phyloP scores from a whole-genome alignment of 2,888 invertebrate genomes.

The Muscina levida region DNA sequence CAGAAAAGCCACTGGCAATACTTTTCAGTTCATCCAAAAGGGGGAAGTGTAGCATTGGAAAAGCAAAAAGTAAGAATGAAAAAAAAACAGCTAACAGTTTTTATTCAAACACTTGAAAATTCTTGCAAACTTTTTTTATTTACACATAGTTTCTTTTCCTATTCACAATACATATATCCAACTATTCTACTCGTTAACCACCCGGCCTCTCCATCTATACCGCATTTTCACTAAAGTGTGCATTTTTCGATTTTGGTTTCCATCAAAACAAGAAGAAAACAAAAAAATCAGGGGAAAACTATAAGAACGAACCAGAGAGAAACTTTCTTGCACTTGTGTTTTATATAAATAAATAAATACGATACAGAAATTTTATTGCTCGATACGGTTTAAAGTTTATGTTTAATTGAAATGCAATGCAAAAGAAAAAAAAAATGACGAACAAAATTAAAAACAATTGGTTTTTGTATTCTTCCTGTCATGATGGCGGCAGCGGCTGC shows the following conservation, averaged over 20 bases:
- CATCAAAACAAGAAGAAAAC: neutral
- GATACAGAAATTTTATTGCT: neutral
- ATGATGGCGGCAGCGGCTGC: no score
- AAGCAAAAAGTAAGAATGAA: no score
- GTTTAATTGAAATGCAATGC: constrained; percentile 26
- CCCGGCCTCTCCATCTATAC: neutral
- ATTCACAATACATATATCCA: neutral
- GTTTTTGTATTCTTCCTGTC: no score
- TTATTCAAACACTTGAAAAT: constrained; percentile 34
- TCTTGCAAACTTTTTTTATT: constrained; percentile 34
- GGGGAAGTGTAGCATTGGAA: no score
- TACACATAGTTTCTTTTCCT: constrained; percentile 14
- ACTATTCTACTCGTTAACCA: neutral
- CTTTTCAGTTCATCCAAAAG: no score
- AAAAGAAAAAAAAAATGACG: neutral
- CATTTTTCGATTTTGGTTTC: neutral
- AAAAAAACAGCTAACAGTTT: constrained; percentile 17
- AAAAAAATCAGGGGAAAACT: neutral
- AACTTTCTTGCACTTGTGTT: neutral
- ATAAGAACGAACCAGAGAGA: neutral
- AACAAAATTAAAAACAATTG: no score
- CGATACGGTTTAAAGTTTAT: constrained; percentile 9
- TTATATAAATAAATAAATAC: constrained; percentile 17
- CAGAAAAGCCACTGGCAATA: no score
- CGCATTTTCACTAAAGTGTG: neutral